Conservation (phyloP, 2,888 invertebrate genomes). For the Dicycla oo region DNA sequence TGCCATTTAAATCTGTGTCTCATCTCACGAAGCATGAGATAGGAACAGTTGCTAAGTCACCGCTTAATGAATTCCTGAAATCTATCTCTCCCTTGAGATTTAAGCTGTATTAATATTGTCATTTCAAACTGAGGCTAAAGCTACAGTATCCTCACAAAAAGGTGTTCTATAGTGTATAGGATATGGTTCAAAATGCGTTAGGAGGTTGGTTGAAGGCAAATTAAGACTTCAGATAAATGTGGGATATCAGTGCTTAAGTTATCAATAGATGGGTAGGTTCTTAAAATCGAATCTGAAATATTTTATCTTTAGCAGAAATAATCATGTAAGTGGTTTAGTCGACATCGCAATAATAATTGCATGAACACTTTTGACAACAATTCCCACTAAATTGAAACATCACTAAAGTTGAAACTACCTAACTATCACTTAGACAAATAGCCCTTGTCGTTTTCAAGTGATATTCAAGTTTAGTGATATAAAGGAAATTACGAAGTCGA, state of each 20-base stretch:
- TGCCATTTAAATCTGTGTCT: constrained; percentile 7
- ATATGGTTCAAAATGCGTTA: constrained; percentile 4
- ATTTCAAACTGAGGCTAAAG: not conserved
- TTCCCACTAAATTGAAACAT: too few species aligned
- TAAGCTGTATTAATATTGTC: constrained; percentile 37
- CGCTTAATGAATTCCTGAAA: constrained; percentile 42
- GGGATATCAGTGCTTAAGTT: not conserved
- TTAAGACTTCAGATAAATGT: not conserved
- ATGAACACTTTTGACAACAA: too few species aligned
- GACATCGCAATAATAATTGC: too few species aligned
- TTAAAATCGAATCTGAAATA: not conserved
- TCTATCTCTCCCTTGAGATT: constrained; percentile 27
- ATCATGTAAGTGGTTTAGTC: not conserved
- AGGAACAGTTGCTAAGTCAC: constrained; percentile 34
- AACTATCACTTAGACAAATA: too few species aligned
- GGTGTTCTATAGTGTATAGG: rapidly evolving
- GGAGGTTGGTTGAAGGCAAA: not conserved
- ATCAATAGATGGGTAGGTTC: not conserved
- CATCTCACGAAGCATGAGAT: constrained; percentile 9
- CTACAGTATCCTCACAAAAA: not conserved
- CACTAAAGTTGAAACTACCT: too few species aligned
- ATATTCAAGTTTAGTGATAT: too few species aligned
- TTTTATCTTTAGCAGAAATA: not conserved
- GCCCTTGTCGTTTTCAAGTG: too few species aligned
- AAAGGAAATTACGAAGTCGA: too few species aligned